Evolutionary conservation across 1,140 invertebrate species (phyloP).

Genomic region (Berghia stephanieae): DNA sequence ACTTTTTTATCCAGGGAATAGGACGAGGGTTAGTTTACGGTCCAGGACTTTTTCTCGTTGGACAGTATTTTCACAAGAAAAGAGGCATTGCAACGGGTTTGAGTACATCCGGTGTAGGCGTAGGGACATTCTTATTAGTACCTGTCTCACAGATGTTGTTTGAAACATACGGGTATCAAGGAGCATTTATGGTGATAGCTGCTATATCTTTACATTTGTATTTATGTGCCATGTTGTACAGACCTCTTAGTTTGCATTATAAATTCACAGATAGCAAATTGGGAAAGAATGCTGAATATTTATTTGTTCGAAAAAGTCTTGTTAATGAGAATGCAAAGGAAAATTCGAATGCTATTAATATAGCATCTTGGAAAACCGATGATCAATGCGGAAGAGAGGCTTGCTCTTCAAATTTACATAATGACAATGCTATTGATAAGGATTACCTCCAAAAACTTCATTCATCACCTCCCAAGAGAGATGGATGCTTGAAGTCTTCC

Average conservation of each 20-base stretch:
- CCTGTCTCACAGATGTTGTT: slow-evolving; percentile 57
- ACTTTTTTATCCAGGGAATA: slow-evolving; percentile 84
- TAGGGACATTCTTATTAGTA: slow-evolving; percentile 63
- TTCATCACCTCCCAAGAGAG: neutral
- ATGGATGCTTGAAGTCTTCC: neutral
- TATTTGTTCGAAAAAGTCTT: neutral
- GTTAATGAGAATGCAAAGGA: too few relatives aligned
- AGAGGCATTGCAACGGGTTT: slow-evolving; percentile 59
- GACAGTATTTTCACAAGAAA: slow-evolving; percentile 55
- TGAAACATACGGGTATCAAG: slow-evolving; percentile 33
- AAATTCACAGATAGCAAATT: neutral
- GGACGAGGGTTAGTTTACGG: slow-evolving; percentile 59
- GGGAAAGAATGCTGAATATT: neutral
- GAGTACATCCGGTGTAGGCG: slow-evolving; percentile 59
- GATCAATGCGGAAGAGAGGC: neutral
- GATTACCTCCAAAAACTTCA: neutral
- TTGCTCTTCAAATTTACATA: neutral
- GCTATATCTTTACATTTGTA: slow-evolving; percentile 38
- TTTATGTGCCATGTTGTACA: slow-evolving; percentile 37
- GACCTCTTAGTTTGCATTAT: slow-evolving; percentile 38
- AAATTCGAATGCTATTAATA: neutral
- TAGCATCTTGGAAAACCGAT: neutral
- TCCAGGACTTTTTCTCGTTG: slow-evolving; percentile 59
- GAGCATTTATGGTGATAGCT: slow-evolving; percentile 36
- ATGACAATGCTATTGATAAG: neutral